Conservation (phyloP, 2,113 vertebrate genomes). For the Puffinus mauretanicus region DNA sequence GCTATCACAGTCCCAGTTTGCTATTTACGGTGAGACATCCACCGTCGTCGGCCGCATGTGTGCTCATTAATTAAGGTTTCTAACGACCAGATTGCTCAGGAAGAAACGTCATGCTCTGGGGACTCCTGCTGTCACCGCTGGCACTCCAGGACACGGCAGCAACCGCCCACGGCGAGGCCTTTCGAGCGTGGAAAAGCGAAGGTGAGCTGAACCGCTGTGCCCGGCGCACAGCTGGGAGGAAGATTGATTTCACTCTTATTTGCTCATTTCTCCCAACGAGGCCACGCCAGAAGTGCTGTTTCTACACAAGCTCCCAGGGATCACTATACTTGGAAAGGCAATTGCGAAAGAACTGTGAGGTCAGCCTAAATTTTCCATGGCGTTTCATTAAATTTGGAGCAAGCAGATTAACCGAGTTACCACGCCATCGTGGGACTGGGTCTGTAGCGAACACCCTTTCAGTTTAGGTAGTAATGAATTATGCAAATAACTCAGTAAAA, state of each 20-base stretch:
- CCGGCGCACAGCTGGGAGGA: background rate
- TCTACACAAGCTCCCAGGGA: background rate
- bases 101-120: background rate
- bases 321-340: fast-evolving
- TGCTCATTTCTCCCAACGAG: background rate
- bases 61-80: conserved; percentile 20
- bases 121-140: background rate
- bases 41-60: fast-evolving
- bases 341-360: background rate
- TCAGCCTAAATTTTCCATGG: background rate
- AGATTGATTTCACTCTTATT: background rate
- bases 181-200: background rate
- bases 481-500: background rate
- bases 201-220: background rate
- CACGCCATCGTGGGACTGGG: fast-evolving
- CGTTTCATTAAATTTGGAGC: background rate
- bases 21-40: background rate
- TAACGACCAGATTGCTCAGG: background rate
- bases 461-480: background rate
- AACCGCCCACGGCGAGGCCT: fast-evolving
- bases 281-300: fast-evolving
- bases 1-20: background rate
- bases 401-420: background rate
- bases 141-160: background rate
- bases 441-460: fast-evolving